phyloP scores from a whole-genome alignment of 2,113 vertebrate species.

The Heteronetta atricapilla region DNA sequence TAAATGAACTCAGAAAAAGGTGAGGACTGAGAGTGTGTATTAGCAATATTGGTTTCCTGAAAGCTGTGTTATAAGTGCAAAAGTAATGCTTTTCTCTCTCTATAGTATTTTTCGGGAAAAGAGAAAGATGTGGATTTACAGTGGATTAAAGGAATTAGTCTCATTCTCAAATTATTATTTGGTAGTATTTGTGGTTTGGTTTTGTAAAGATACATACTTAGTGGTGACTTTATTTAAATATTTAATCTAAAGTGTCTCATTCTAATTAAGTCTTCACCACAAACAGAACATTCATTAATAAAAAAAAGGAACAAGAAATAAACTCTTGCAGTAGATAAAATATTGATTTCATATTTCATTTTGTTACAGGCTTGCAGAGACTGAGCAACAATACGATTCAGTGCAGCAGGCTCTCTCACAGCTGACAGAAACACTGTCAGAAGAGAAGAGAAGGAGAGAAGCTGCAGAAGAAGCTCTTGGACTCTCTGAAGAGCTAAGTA shows the following conservation, averaged over 20 bases:
- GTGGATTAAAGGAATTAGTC: not conserved
- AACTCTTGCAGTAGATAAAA: not conserved
- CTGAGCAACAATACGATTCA: slow-evolving; percentile 76
- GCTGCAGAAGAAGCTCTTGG: slow-evolving; percentile 84
- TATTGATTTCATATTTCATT: not conserved
- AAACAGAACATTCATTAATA: not conserved
- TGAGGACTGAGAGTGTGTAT: slow-evolving; percentile 52
- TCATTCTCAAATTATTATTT: not conserved
- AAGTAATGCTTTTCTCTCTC: not conserved
- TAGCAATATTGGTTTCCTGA: slow-evolving; percentile 30
- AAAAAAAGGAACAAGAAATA: not conserved
- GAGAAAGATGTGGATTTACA: not conserved
- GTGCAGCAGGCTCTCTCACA: slow-evolving; percentile 75
- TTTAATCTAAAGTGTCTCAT: not conserved
- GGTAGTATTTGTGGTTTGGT: not conserved
- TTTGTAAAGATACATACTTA: not conserved
- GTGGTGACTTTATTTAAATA: not conserved
- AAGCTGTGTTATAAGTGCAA: not conserved
- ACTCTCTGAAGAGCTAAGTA: slow-evolving; percentile 73
- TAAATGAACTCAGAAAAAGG: slow-evolving; percentile 81
- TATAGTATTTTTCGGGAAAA: not conserved
- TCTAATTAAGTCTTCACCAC: not conserved
- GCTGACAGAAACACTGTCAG: slow-evolving; percentile 77
- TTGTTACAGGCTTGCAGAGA: slow-evolving; percentile 79
- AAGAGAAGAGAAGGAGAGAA: slow-evolving; percentile 82